A percentile compares a stretch with the other conserved stretches of the same genome.
Conservation (phyloP, 2,797 vertebrate genomes). For the Coendou prehensilis region DNA sequence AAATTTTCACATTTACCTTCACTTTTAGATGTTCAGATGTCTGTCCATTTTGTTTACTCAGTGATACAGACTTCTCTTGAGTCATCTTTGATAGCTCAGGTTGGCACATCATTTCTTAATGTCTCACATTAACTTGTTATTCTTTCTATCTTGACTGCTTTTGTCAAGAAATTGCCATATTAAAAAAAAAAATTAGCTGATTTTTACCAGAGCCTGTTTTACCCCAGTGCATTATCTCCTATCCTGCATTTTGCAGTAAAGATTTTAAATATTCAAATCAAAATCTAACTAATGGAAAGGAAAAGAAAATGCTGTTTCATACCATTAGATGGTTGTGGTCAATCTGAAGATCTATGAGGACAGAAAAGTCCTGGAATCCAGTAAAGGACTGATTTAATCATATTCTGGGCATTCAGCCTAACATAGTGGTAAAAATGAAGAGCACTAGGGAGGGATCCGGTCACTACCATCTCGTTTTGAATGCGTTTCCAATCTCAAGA, state of each 20-base stretch:
- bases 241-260: not conserved
- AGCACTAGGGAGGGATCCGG: not conserved
- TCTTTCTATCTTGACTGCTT: not conserved
- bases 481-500: not conserved
- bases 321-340: not conserved
- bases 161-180: not conserved
- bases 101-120: slow-evolving; percentile 16
- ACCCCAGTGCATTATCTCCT: not conserved
- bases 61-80: not conserved
- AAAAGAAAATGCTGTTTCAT: not conserved
- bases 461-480: not conserved
- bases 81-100: not conserved
- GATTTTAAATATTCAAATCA: slow-evolving; percentile 30
- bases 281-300: not conserved
- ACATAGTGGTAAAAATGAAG: too few species aligned
- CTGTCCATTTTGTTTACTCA: not conserved
- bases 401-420: not conserved
- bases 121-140: not conserved
- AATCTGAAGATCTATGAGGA: not conserved
- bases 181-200: not conserved
- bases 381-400: not conserved
- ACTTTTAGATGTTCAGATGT: not conserved
- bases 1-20: not conserved
- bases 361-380: not conserved
- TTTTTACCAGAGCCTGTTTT: slow-evolving; percentile 21